These are phyloP conservation scores for Pristionchus pacificus DNA, from an alignment of 1,140 invertebrate species.

Conservation along the genomic window DNA sequence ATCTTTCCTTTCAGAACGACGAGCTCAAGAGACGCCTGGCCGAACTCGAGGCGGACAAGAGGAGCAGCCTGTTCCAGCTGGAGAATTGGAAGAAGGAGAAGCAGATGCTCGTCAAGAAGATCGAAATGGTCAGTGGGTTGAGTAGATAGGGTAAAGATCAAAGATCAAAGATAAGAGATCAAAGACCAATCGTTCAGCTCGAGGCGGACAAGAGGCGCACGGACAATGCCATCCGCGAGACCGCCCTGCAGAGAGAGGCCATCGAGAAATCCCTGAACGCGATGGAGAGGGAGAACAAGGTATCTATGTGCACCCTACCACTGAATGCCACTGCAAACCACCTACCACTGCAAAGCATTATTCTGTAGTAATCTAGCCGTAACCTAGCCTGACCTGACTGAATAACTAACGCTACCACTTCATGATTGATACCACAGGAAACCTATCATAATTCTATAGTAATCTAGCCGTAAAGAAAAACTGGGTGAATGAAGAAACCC, in stretches of 20 bases:
- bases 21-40: slow-evolving; percentile 45
- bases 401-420: too few species aligned
- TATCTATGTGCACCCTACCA: too few species aligned
- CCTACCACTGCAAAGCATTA: too few species aligned
- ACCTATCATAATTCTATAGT: too few species aligned
- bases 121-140: slow-evolving; percentile 51
- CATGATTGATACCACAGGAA: too few species aligned
- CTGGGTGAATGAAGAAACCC: too few species aligned
- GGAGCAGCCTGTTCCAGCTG: slow-evolving; percentile 29
- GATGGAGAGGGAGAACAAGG: slow-evolving; percentile 55
- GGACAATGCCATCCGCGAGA: slow-evolving; percentile 54
- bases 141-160: not conserved
- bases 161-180: not conserved
- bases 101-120: slow-evolving; percentile 51
- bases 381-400: too few species aligned
- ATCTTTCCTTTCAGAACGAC: slow-evolving; percentile 14
- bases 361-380: too few species aligned
- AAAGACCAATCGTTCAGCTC: slow-evolving; percentile 37
- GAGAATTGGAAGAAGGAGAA: slow-evolving; percentile 55
- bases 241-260: slow-evolving; percentile 55
- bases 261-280: slow-evolving; percentile 57
- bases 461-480: too few species aligned
- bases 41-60: slow-evolving; percentile 43
- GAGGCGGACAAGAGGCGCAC: slow-evolving; percentile 55
- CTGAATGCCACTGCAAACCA: too few species aligned